Percentiles rank a stretch among this genome's conserved stretches.
phyloP scores from a whole-genome alignment of 2,888 invertebrate species.

The Drosophila subquinaria region DNA sequence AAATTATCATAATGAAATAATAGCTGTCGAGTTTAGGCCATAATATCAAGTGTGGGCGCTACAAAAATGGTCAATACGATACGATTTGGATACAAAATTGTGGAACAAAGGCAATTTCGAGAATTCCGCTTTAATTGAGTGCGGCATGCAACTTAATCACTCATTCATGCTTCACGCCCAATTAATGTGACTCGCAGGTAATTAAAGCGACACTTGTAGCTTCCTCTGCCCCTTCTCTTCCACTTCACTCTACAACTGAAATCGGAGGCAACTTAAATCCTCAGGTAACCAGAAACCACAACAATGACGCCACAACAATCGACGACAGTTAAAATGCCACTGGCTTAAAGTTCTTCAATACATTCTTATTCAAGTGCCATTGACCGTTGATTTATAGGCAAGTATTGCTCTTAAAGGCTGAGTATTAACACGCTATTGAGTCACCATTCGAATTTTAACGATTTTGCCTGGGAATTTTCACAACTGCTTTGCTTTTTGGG shows the following conservation, averaged over 20 bases:
- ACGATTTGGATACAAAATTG: constrained; percentile 6
- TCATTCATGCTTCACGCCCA: constrained; percentile 63
- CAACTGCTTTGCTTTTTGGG: constrained; percentile 29
- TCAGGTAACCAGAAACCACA: constrained; percentile 46
- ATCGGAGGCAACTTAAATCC: background rate
- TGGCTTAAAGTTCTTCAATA: constrained; percentile 27
- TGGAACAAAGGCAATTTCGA: constrained; percentile 2
- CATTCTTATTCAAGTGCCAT: constrained; percentile 34
- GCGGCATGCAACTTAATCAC: constrained; percentile 55
- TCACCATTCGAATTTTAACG: constrained; percentile 8
- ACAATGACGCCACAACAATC: constrained; percentile 26
- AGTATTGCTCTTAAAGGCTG: background rate
- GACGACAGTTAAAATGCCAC: constrained; percentile 41
- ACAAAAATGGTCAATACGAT: constrained; percentile 17
- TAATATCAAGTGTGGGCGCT: constrained; percentile 36
- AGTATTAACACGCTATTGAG: constrained; percentile 13
- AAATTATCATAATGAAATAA: constrained; percentile 41
- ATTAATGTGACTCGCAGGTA: constrained; percentile 35
- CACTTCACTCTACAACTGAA: background rate
- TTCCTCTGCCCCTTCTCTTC: background rate
- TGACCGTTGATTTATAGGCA: constrained; percentile 39
- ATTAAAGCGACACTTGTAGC: constrained; percentile 51
- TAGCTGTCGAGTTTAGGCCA: constrained; percentile 26
- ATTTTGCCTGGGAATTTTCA: constrained; percentile 8
- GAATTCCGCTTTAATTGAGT: constrained; percentile 22